Evolutionary conservation across 2,113 vertebrate genomes (phyloP), one percentile per base, ranked within the genome.

Genomic region (Cervus canadensis): DNA sequence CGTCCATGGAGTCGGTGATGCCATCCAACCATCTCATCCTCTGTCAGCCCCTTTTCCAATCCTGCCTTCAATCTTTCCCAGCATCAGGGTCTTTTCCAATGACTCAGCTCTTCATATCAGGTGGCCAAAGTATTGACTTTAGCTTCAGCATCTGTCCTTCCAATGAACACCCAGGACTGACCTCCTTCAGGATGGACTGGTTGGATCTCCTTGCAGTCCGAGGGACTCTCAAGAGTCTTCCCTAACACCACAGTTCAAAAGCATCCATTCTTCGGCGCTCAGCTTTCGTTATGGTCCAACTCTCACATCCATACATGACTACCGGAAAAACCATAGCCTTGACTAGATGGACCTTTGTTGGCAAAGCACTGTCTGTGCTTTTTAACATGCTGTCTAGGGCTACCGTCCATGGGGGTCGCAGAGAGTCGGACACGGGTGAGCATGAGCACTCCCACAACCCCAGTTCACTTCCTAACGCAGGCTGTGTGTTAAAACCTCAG

Each of bases 371-470:
- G 64, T 36, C 33, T 67, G 33, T 36, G 64, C 17, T 36, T 36
- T 67, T 67, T 36, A 36, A 36, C 21, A 9, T 67, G 64, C 33
- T 19, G 33, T 19, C 62, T 19, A 17, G 62, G 62, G 33, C 62
- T 21, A 4, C 17, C 0, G 0, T 67, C 33, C n/a, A 11, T 0
- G n/a, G 64, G 9, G 19, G n/a, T 36, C 2, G 0, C n/a, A 21
- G 17, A 71, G 64, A 71, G 64, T 21, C 8, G 4, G n/a, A 11
- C 33, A 11, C 4, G 3, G n/a, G 15, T 59, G 25, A 23, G 0
- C 67, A 36, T 1, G 16, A 71, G 9, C n/a, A 11, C 64, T 14
- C 15, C 67, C 10, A 36, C 5, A 0, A 14, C 5, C 0, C 10
- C 6, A 1, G 6, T 9, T 54, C 6, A 14, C 0, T n/a, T 33